Evolutionary conservation across 2,113 vertebrate genomes (phyloP).

Genomic region (Labrus mixtus): DNA sequence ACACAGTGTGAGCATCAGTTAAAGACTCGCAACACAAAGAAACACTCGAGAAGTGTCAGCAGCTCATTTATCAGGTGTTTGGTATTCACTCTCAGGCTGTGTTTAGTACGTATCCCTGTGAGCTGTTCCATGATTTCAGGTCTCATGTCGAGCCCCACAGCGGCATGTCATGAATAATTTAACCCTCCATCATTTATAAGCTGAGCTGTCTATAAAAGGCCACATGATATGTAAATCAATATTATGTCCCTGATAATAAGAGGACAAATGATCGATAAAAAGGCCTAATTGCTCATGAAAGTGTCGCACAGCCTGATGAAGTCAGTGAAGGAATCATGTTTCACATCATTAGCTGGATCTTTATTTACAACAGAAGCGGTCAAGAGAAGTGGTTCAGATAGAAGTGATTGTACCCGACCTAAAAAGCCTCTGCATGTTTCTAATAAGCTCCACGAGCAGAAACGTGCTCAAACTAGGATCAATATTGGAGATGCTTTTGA

Average conservation of each 20-base stretch:
- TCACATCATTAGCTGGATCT: neutral
- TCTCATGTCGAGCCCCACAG: neutral
- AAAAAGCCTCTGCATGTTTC: too few relatives aligned
- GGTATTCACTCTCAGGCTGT: constrained; percentile 10
- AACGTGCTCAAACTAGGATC: too few relatives aligned
- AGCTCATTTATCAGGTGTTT: neutral
- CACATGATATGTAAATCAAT: constrained; percentile 35
- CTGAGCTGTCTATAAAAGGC: constrained; percentile 3
- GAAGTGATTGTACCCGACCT: too few relatives aligned
- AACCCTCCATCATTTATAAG: neutral
- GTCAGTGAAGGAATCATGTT: neutral
- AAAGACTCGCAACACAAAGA: constrained; percentile 18
- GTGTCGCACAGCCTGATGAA: too few relatives aligned
- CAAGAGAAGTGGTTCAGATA: too few relatives aligned
- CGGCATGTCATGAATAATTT: constrained; percentile 16
- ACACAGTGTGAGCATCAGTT: constrained; percentile 31
- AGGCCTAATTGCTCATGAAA: neutral
- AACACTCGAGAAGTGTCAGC: neutral
- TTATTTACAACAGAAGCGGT: too few relatives aligned
- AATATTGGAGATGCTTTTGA: too few relatives aligned
- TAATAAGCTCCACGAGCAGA: too few relatives aligned
- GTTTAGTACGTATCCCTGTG: neutral
- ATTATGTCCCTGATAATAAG: neutral
- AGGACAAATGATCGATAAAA: neutral
- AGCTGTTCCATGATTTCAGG: neutral